Base-by-base conservation (phyloP, 2,797 vertebrate species). In the Anguilla pacifica region DNA sequence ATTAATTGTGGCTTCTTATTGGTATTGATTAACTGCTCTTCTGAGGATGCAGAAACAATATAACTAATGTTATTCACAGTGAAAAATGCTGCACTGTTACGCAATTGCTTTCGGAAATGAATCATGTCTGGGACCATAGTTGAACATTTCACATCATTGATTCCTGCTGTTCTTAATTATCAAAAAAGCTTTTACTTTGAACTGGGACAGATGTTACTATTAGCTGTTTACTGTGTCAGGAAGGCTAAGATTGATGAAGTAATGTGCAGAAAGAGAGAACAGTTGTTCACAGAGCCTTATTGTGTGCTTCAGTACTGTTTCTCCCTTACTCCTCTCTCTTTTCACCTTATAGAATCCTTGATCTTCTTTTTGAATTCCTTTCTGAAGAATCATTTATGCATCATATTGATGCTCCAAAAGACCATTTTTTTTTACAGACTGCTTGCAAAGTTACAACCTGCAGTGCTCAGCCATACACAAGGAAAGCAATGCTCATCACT, bases 1-100 rank as follows among this genome's bases (percentile, higher is more conserved):
- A 96, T 92, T 91, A 94, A 96, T 95, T 87, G 91, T 90, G 90
- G 43, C 88, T 92, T 94, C 91, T 92, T 94, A 88, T 91, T 95
- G 94, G 89, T 77, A 85, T 92, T 88, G 49, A 95, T 95, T 90
- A 92, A 95, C 94, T 92, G 92, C 88, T 89, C 92, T 88, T 92
- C 90, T 92, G 92, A 92, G 92, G 87, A 91, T 94, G 92, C 89
- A 91, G 92, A 91, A 95, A 94, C 91, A 91, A 93, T 91, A 90
- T 92, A 90, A 83, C 92, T 91, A 64, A 88, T 92, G 91, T 93
- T 93, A 91, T 92, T 96, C 92, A 94, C 19, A 35, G 89, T 93
- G 92, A 95, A 93, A 92, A 95, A 93, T 93, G 85, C 90, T 85
- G 49, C 84, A 88, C 88, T 91, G 86, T 94, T 95, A 91, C 85